A percentile compares a stretch with the other conserved stretches of the same genome.
phyloP scores from a whole-genome alignment of 2,113 vertebrate species.

The Microcebus ravelobensis region DNA sequence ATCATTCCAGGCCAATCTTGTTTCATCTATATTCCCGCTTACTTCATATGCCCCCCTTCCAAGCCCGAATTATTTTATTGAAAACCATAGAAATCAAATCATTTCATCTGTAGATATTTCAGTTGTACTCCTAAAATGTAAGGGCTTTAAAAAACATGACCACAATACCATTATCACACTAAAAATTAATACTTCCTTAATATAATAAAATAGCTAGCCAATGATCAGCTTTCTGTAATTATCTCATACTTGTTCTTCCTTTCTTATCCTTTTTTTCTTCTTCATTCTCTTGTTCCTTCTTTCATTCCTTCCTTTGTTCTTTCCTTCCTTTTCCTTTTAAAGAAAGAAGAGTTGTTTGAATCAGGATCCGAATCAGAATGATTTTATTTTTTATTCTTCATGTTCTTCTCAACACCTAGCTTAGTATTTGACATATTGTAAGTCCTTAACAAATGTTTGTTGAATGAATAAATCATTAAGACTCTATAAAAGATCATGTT shows the following conservation, averaged over 20 bases:
- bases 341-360: not conserved
- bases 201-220: conserved; percentile 11
- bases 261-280: not conserved
- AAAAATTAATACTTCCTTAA: not conserved
- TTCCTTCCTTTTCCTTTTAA: not conserved
- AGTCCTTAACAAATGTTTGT: not conserved
- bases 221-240: not conserved
- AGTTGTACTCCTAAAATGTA: not conserved
- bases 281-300: not conserved
- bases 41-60: not conserved
- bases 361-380: not conserved
- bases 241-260: not conserved
- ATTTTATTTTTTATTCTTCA: not conserved
- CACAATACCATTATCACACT: not conserved
- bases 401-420: not conserved
- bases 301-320: not conserved
- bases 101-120: conserved; percentile 1
- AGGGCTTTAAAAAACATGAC: not conserved
- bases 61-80: not conserved
- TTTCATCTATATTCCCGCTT: not conserved
- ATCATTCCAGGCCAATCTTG: not conserved
- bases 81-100: not conserved
- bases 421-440: not conserved
- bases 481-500: not conserved
- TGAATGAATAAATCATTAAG: not conserved